Base-by-base conservation (phyloP, 1,140 invertebrate genomes). In the Bombus difficillimus region DNA sequence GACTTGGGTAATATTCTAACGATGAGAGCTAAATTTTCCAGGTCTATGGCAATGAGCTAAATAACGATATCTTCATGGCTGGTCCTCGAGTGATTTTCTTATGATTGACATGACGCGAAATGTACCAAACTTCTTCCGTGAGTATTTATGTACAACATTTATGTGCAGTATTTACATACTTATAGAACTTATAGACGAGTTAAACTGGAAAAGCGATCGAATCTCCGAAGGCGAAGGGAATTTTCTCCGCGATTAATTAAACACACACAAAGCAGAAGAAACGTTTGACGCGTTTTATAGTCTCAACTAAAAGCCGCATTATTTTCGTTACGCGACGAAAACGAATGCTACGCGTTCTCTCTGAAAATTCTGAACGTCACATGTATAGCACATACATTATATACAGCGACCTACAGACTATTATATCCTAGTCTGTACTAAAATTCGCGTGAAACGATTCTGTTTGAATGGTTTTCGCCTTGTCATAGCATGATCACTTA, bases 401-500 rank as follows among this genome's bases (percentile, higher is more conserved):
- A 64, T 91, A 91, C 86, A 91, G 84, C 80, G 85, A 75, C 69
- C 62, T 89, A 80, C 83, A 88, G 83, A 90, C 86, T 85, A 71
- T 78, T 13, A 85, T 69, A 80, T 73, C 69, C 83, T 82, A 73
- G 83, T 87, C 74, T 86, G 71, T 80, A 88, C 89, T 90, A 90
- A 89, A 74, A 15, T 71, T 43, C 32, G 62, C 47, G 28, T n/a
- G 59, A n/a, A 59, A 68, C 79, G 74, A 86, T 72, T 77, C n/a
- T 37, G 77, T 59, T 37, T 41, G 64, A 80, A 81, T 87, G 80
- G 62, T 83, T 87, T 85, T 88, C 79, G 64, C 37, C 47, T 85
- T 81, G 75, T 89, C 88, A 93, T 92, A 94, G 92, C 93, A 94
- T 94, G 94, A 94, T 94, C 92, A 94, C 92, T 94, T 93, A 94